Percentiles rank a stretch among this genome's conserved stretches.
Evolutionary conservation across 2,797 vertebrate genomes (phyloP).

Genomic region (Eulemur coronatus): DNA sequence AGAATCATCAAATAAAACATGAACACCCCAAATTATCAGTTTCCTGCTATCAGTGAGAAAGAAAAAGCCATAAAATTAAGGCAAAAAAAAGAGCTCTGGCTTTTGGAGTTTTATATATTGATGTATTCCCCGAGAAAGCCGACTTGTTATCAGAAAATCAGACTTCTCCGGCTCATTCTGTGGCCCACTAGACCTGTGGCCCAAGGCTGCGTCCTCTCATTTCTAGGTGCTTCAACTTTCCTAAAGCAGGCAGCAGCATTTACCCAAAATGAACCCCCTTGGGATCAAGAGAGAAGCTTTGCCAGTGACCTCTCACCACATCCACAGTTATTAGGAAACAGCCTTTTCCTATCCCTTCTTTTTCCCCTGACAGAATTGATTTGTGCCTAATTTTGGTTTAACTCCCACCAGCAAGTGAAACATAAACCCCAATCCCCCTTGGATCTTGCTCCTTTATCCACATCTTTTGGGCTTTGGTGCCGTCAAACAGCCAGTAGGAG

Average conservation of each 20-base stretch:
- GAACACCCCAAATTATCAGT: neutral
- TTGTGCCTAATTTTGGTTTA: neutral
- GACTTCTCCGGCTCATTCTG: neutral
- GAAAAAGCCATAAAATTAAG: neutral
- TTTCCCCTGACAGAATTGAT: neutral
- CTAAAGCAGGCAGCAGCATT: neutral
- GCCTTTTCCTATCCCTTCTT: neutral
- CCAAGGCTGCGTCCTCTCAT: neutral
- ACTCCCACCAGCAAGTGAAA: neutral
- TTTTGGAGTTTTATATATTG: too few species aligned
- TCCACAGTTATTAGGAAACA: neutral
- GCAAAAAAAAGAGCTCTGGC: neutral
- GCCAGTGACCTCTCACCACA: neutral
- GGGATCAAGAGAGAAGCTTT: neutral
- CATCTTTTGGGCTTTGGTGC: neutral
- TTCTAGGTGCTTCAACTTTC: neutral
- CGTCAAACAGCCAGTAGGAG: neutral
- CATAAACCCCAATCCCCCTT: neutral
- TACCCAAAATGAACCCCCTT: neutral
- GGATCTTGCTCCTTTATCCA: neutral
- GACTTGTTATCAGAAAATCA: neutral
- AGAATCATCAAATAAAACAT: neutral
- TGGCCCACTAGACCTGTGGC: neutral
- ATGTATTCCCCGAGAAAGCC: rapidly evolving
- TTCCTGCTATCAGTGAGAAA: neutral